Conservation (phyloP, 2,113 vertebrate species). For the Chlorodrepanis virens region DNA sequence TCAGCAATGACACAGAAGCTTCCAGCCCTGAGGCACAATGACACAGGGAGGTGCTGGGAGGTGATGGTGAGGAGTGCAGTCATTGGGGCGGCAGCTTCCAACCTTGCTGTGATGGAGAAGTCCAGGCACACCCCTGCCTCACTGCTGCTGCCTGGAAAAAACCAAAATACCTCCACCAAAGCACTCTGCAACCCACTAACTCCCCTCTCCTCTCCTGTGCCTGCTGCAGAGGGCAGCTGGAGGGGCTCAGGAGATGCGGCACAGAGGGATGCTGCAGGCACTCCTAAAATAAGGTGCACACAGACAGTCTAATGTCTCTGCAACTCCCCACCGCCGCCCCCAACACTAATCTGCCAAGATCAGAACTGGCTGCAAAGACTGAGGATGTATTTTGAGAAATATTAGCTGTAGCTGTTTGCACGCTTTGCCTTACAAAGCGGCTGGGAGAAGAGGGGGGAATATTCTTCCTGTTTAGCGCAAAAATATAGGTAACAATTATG, state of each 20-base stretch:
- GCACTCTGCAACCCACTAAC: not conserved
- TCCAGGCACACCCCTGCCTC: not conserved
- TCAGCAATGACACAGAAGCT: not conserved
- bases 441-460: not conserved
- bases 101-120: not conserved
- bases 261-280: not conserved
- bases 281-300: not conserved
- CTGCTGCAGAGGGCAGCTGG: not conserved
- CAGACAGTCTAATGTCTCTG: not conserved
- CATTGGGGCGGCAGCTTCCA: not conserved
- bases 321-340: no score
- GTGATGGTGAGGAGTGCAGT: not conserved
- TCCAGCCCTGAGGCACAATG: not conserved
- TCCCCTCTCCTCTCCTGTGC: not conserved
- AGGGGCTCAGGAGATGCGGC: not conserved
- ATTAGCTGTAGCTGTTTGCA: not conserved
- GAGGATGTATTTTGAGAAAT: not conserved
- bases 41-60: not conserved
- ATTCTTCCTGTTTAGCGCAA: not conserved
- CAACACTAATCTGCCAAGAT: accelerated
- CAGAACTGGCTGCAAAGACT: not conserved
- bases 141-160: not conserved
- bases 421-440: not conserved
- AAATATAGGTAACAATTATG: constrained; percentile 53
- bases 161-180: accelerated